Base-by-base conservation (phyloP, 2,113 vertebrate genomes). In the Collichthys lucidus region DNA sequence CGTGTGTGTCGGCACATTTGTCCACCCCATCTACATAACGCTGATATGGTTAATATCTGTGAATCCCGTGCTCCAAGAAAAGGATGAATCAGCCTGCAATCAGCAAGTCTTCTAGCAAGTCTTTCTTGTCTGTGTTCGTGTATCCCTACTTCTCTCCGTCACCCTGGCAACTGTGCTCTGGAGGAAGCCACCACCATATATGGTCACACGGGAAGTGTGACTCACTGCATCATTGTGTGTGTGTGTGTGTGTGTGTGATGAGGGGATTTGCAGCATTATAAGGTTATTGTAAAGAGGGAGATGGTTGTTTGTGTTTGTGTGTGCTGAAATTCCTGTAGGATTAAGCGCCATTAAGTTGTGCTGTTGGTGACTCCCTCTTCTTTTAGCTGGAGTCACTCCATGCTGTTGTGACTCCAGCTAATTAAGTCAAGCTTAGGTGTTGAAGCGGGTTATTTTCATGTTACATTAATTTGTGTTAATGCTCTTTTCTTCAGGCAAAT, bases 101-200 rank as follows among this genome's bases (percentile, higher is more conserved):
- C 67, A 78, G 56, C 68, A 72, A 82, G 83, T 90, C 85, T 75
- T 83, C 63, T 75, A 74, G 71, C 62, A 67, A 57, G 57, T 78
- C 63, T 85, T 73, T 73, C 60, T 79, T 76, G 79, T 81, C 64
- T 0, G 31, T 16, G 76, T 85, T 81, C 71, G 19, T 68, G 74
- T 65, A 74, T 85, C 80, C 64, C 55, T 85, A 74, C 86, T 90
- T 91, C 80, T 80, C 67, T 29, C 68, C 66, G 85, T 94, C 89
- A 64, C 93, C 93, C 80, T 93, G 87, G 94, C 89, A 95, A 94
- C 93, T 89, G 67, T 80, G 83, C 78, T 80, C 50, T 20, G 56
- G 78, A 90, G 87, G 89, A 91, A 91, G 80, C 79, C 55, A 64
- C 73, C 73, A 76, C 92, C 88, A 80, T 86, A 87, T 89, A 91